Percentiles rank a stretch among this genome's conserved stretches.
These are phyloP conservation scores for Panthera tigris DNA, from an alignment of 2,113 vertebrate genomes.

Conservation along the genomic window DNA sequence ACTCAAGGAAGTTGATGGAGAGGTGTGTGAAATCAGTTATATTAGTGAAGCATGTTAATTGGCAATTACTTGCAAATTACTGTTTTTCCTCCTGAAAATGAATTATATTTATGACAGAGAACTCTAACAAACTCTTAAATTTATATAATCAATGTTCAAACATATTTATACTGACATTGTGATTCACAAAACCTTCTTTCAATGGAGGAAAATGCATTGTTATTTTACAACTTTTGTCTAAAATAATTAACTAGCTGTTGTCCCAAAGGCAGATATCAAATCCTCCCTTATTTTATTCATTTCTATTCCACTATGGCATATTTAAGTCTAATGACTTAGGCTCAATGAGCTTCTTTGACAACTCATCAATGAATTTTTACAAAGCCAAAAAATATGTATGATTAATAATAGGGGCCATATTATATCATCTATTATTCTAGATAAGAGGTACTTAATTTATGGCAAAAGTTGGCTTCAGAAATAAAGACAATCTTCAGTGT, in stretches of 20 bases:
- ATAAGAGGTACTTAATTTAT: background rate
- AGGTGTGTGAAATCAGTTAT: background rate
- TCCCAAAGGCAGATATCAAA: background rate
- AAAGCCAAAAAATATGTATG: background rate
- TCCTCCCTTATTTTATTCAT: background rate
- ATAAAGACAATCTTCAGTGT: background rate
- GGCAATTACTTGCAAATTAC: background rate
- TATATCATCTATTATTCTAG: background rate
- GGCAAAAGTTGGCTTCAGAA: background rate
- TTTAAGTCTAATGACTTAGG: background rate
- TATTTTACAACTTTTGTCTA: background rate
- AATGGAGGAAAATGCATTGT: background rate
- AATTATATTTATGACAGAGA: background rate
- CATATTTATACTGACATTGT: background rate
- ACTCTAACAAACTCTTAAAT: background rate
- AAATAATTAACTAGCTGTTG: background rate
- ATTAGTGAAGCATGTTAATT: background rate
- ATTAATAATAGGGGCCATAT: background rate
- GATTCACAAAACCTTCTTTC: background rate
- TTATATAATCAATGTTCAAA: background rate
- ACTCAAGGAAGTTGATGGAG: background rate
- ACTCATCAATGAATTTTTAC: background rate
- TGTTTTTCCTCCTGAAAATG: background rate
- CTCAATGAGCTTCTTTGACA: background rate
- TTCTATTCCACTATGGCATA: background rate